These are phyloP conservation scores for Helostoma temminkii DNA, from an alignment of 2,797 vertebrate genomes.

Conservation along the genomic window DNA sequence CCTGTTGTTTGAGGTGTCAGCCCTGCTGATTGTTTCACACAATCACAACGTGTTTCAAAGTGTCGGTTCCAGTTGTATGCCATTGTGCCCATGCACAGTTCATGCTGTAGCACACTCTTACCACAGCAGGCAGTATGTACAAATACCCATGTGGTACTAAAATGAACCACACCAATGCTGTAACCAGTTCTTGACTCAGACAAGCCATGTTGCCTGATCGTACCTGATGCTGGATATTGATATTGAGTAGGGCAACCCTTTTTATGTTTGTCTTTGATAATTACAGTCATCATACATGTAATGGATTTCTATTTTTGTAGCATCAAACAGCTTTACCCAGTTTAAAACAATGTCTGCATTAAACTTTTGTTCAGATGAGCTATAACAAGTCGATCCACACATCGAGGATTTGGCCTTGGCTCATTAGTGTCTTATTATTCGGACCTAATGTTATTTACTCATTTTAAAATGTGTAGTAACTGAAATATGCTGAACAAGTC, in stretches of 20 bases:
- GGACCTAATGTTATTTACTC: background rate
- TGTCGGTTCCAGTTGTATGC: background rate
- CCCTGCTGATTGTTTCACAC: slow-evolving; percentile 10
- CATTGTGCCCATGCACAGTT: slow-evolving; percentile 8
- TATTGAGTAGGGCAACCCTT: slow-evolving; percentile 4
- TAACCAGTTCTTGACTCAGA: background rate
- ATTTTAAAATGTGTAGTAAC: slow-evolving; percentile 9
- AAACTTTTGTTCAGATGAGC: slow-evolving; percentile 6
- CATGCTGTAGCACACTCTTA: background rate
- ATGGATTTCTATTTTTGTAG: slow-evolving; percentile 61
- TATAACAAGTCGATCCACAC: slow-evolving; percentile 1
- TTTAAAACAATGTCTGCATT: slow-evolving; percentile 37
- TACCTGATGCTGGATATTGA: slow-evolving; percentile 25
- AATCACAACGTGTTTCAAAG: slow-evolving; percentile 29
- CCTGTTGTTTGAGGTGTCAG: slow-evolving; percentile 11
- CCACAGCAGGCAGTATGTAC: slow-evolving; percentile 6
- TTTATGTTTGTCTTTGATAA: slow-evolving; percentile 29
- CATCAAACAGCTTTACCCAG: slow-evolving; percentile 9
- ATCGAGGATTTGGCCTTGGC: background rate
- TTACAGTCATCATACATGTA: slow-evolving; percentile 16
- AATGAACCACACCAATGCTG: background rate
- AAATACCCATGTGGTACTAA: slow-evolving; percentile 9
- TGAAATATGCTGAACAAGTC: background rate
- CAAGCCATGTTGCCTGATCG: slow-evolving; percentile 3
- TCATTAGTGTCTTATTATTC: background rate